These are phyloP conservation scores for Parauchenoglanis punctatus DNA, from an alignment of 2,797 vertebrate genomes.

Conservation along the genomic window DNA sequence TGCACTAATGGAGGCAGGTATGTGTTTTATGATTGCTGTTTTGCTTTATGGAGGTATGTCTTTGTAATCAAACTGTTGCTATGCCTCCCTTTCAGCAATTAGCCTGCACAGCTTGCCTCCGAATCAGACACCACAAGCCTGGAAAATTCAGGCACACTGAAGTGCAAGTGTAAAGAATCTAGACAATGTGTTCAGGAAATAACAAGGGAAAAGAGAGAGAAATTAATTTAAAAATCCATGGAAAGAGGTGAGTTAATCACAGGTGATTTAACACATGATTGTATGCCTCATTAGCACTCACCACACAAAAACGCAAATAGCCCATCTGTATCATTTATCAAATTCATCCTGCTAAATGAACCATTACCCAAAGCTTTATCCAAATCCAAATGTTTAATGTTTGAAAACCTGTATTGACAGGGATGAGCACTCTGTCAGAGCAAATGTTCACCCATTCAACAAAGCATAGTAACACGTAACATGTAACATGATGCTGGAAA, in stretches of 20 bases:
- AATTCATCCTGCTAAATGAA: slow-evolving; percentile 28
- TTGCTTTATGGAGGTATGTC: not conserved
- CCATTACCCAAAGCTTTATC: not conserved
- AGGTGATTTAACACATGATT: slow-evolving; percentile 20
- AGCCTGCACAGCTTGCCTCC: slow-evolving; percentile 22
- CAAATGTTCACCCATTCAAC: not conserved
- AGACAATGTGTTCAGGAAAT: slow-evolving; percentile 19
- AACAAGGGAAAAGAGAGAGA: slow-evolving; percentile 2
- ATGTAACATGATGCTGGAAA: not conserved
- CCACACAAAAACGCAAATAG: slow-evolving; percentile 20
- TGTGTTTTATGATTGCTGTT: slow-evolving; percentile 28
- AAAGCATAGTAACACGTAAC: not conserved
- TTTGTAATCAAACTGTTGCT: slow-evolving; percentile 34
- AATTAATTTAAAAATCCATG: not conserved
- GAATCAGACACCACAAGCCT: slow-evolving; percentile 21
- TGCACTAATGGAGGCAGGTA: slow-evolving; percentile 8
- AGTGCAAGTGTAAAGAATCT: slow-evolving; percentile 14
- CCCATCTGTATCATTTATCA: slow-evolving; percentile 32
- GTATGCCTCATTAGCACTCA: slow-evolving; percentile 24
- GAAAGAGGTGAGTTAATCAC: slow-evolving; percentile 23
- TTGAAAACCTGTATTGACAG: not conserved
- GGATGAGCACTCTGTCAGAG: slow-evolving; percentile 14
- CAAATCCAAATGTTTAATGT: not conserved
- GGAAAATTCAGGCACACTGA: not conserved
- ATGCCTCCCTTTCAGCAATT: slow-evolving; percentile 19